Conservation (phyloP, 2,888 invertebrate species). For the Archips crataeganus region DNA sequence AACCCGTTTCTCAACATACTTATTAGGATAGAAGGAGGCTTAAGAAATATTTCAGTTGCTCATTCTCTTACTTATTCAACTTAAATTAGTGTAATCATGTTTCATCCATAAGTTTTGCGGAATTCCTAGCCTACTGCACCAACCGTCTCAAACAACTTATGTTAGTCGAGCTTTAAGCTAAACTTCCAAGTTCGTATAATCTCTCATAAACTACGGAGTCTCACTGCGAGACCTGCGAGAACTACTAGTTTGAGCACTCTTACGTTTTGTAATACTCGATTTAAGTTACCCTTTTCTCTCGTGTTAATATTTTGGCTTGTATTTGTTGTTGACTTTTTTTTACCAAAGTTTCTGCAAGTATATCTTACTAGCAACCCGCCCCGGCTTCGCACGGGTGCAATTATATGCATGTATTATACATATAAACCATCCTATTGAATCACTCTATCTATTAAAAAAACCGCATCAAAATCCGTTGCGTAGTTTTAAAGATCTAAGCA, state of each 20-base stretch:
- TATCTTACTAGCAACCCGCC: too few species aligned
- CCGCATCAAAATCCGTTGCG: too few species aligned
- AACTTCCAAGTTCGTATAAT: constrained; percentile 37
- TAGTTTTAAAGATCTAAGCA: too few species aligned
- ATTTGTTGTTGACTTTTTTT: too few species aligned
- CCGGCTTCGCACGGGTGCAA: too few species aligned
- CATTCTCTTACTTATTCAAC: constrained; percentile 1
- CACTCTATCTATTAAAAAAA: too few species aligned
- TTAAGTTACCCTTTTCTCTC: neutral
- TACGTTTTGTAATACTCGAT: constrained; percentile 13
- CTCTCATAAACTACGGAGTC: constrained; percentile 30
- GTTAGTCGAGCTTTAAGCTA: constrained; percentile 38
- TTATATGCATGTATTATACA: too few species aligned
- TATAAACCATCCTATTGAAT: too few species aligned
- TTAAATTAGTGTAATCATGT: neutral
- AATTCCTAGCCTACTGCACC: constrained; percentile 26
- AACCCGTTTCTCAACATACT: too few species aligned
- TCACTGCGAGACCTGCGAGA: constrained; percentile 8
- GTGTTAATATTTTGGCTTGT: too few species aligned
- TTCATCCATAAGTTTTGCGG: constrained; percentile 24
- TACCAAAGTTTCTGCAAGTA: too few species aligned
- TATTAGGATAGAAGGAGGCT: too few species aligned
- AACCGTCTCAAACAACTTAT: constrained; percentile 37
- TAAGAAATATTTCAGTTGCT: neutral
- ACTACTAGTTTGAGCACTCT: constrained; percentile 32